Percentiles rank a stretch among this genome's conserved stretches.
phyloP scores from a whole-genome alignment of 92 coral and sea anemone species.

The Desmophyllum pertusum region DNA sequence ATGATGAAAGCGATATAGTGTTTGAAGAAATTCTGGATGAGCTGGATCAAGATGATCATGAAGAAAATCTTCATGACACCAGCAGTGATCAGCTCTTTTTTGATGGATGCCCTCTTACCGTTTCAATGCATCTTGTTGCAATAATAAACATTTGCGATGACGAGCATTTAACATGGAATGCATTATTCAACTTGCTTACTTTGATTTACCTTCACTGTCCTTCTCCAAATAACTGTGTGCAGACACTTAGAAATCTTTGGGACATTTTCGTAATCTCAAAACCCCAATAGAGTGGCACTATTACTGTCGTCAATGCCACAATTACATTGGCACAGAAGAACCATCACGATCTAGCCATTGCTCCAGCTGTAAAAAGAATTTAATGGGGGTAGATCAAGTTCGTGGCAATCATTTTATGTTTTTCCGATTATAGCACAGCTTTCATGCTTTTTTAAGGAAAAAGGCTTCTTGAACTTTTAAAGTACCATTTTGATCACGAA shows the following conservation, averaged over 20 bases:
- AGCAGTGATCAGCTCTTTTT: slow-evolving; percentile 19
- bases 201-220: slow-evolving; percentile 40
- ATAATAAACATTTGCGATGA: slow-evolving; percentile 35
- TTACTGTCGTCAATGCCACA: slow-evolving; percentile 11
- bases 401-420: too few species aligned
- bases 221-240: slow-evolving; percentile 33
- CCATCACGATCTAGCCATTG: too few species aligned
- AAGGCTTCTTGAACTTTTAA: too few species aligned
- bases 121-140: slow-evolving; percentile 29
- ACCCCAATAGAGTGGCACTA: slow-evolving; percentile 45
- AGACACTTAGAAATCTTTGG: slow-evolving; percentile 16
- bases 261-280: slow-evolving; percentile 10
- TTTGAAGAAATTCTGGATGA: slow-evolving; percentile 9
- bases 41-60: neutral
- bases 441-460: too few species aligned
- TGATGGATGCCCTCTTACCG: slow-evolving; percentile 21
- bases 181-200: slow-evolving; percentile 22
- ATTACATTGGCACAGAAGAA: slow-evolving; percentile 12
- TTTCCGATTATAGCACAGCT: too few species aligned
- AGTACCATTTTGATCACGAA: too few species aligned
- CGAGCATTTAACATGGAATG: slow-evolving; percentile 28
- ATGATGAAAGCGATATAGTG: slow-evolving; percentile 13
- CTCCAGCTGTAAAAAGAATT: too few species aligned
- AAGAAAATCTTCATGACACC: neutral
- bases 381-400: too few species aligned